These are phyloP conservation scores for Xanthostigma xanthostigma DNA, from an alignment of 2,888 invertebrate genomes.

Conservation along the genomic window DNA sequence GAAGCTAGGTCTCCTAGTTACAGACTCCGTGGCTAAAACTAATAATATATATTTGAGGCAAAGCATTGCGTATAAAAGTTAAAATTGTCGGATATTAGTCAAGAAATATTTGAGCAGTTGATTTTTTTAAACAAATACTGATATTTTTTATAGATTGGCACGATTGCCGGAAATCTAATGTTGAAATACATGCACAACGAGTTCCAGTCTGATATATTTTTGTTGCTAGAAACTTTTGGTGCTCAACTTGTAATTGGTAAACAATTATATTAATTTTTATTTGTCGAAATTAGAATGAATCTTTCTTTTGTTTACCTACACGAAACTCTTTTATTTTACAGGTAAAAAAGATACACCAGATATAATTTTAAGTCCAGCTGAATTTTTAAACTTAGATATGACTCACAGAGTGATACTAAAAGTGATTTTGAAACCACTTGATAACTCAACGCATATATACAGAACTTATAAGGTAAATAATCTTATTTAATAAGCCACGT, in stretches of 20 bases:
- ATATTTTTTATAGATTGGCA: slow-evolving; percentile 36
- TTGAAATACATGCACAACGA: slow-evolving; percentile 50
- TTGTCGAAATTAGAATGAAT: too few relatives aligned
- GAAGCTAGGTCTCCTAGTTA: too few relatives aligned
- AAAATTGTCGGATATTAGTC: too few relatives aligned
- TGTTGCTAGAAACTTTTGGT: slow-evolving; percentile 44
- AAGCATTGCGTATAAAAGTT: too few relatives aligned
- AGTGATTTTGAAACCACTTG: slow-evolving; percentile 32
- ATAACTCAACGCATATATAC: slow-evolving; percentile 21
- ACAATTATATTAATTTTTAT: slow-evolving; percentile 5
- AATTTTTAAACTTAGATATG: slow-evolving; percentile 32
- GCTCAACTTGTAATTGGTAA: slow-evolving; percentile 37
- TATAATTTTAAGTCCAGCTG: slow-evolving; percentile 8
- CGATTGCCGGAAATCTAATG: slow-evolving; percentile 56
- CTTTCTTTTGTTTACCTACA: background rate
- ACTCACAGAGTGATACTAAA: slow-evolving; percentile 30
- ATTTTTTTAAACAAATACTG: too few relatives aligned
- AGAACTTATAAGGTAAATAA: slow-evolving; percentile 20
- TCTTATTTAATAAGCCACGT: too few relatives aligned
- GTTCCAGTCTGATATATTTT: slow-evolving; percentile 59
- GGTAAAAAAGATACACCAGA: background rate
- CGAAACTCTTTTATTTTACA: background rate
- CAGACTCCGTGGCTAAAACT: too few relatives aligned
- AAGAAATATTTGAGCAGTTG: too few relatives aligned
- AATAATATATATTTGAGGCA: too few relatives aligned